phyloP scores from a whole-genome alignment of 1,140 invertebrate species.

The Drosophila pallidifrons region DNA sequence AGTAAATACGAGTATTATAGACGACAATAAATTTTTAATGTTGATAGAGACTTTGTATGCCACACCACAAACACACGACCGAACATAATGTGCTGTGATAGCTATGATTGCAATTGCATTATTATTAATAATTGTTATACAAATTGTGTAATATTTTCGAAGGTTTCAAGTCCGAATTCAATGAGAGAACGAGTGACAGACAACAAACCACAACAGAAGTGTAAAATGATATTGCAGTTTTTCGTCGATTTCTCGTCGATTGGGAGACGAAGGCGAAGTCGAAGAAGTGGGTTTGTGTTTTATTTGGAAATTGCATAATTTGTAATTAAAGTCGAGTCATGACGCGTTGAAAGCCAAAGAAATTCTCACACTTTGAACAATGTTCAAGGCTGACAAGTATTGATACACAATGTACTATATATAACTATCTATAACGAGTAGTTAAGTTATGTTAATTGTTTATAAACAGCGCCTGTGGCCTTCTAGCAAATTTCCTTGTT shows the following conservation, averaged over 20 bases:
- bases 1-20: slow-evolving; percentile 30
- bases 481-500: slow-evolving; percentile 59
- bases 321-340: slow-evolving; percentile 63
- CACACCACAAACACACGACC: not conserved
- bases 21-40: slow-evolving; percentile 2
- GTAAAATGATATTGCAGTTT: slow-evolving; percentile 68
- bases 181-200: slow-evolving; percentile 7
- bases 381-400: slow-evolving; percentile 20
- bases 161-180: slow-evolving; percentile 56
- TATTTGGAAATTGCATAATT: slow-evolving; percentile 65
- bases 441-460: slow-evolving; percentile 53
- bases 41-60: not conserved
- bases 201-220: slow-evolving; percentile 11
- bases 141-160: slow-evolving; percentile 60
- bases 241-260: slow-evolving; percentile 39
- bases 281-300: slow-evolving; percentile 33
- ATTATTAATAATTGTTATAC: slow-evolving; percentile 4
- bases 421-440: slow-evolving; percentile 23
- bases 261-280: not conserved
- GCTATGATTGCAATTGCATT: slow-evolving; percentile 6
- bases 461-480: slow-evolving; percentile 32
- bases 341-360: slow-evolving; percentile 36
- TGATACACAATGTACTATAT: slow-evolving; percentile 13
- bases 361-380: slow-evolving; percentile 41
- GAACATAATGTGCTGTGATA: not conserved